Percentiles rank a stretch among this genome's conserved stretches.
These are phyloP conservation scores for Campylorhamphus procurvoides DNA, from an alignment of 2,113 vertebrate genomes.

Conservation along the genomic window DNA sequence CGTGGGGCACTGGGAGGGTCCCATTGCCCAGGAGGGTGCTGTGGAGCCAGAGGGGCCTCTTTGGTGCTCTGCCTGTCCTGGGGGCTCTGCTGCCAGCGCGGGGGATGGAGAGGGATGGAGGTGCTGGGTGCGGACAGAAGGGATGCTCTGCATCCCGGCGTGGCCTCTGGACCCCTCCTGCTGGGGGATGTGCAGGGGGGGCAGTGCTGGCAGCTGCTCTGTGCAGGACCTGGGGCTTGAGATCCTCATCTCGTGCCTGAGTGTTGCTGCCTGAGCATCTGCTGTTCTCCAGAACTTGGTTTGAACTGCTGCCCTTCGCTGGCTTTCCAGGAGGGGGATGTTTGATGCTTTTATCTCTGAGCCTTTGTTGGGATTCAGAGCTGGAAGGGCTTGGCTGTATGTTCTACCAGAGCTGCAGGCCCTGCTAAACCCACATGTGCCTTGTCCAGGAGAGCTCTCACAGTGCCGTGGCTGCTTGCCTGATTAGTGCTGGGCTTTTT, in stretches of 20 bases:
- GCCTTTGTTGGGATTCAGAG: slow-evolving; percentile 57
- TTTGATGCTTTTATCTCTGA: slow-evolving; percentile 62
- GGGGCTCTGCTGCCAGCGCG: neutral
- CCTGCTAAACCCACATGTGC: slow-evolving; percentile 35
- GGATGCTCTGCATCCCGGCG: neutral
- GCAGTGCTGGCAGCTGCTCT: neutral
- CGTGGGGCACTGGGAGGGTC: neutral
- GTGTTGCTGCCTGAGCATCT: slow-evolving; percentile 12
- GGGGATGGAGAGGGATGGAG: neutral
- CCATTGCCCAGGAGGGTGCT: neutral
- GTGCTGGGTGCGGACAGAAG: neutral
- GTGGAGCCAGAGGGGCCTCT: neutral
- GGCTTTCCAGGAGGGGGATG: slow-evolving; percentile 61
- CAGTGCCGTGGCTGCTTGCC: slow-evolving; percentile 15
- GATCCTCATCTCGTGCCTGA: neutral
- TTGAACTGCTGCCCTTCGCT: slow-evolving; percentile 64
- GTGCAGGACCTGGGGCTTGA: neutral
- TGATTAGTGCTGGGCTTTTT: slow-evolving; percentile 23
- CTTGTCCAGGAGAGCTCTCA: slow-evolving; percentile 30
- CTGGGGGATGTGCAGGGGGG: neutral
- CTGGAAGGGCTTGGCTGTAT: slow-evolving; percentile 51
- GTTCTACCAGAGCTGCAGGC: slow-evolving; percentile 57
- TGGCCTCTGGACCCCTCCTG: neutral
- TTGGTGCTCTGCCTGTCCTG: neutral
- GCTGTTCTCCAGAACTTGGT: slow-evolving; percentile 52